phyloP scores from a whole-genome alignment of 2,113 vertebrate species.

The Brachyhypopomus gauderio region DNA sequence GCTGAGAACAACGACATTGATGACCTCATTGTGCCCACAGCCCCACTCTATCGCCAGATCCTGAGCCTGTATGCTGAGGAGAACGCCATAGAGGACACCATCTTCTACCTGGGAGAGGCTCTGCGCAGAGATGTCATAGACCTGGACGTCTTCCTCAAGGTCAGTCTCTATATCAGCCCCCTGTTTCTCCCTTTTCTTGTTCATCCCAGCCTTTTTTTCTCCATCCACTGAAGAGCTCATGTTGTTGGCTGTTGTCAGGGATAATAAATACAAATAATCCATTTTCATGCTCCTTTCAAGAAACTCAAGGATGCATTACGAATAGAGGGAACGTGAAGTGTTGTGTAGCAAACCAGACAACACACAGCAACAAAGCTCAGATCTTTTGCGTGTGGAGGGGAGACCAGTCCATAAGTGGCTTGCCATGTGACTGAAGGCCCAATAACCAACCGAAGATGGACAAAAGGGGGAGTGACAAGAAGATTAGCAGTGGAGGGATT shows the following conservation, averaged over 20 bases:
- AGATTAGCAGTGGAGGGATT: too few species aligned
- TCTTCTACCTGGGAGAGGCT: constrained; percentile 98
- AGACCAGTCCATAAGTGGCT: too few species aligned
- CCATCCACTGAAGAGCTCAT: not conserved
- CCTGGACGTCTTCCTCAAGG: constrained; percentile 97
- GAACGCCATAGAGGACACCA: constrained; percentile 98
- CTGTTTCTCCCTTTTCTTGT: not conserved
- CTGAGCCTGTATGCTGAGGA: constrained; percentile 97
- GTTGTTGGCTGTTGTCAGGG: not conserved
- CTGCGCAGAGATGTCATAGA: constrained; percentile 93
- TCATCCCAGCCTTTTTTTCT: not conserved
- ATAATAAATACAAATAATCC: too few species aligned
- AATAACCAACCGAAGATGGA: too few species aligned
- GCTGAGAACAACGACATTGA: constrained; percentile 97
- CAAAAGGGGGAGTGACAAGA: too few species aligned
- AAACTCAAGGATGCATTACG: too few species aligned
- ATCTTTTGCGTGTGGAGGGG: too few species aligned
- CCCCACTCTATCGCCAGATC: constrained; percentile 98
- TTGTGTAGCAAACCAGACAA: too few species aligned
- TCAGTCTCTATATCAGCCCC: constrained; percentile 53
- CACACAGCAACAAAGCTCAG: too few species aligned
- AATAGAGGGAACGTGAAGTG: too few species aligned
- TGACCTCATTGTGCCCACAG: constrained; percentile 95
- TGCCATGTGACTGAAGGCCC: too few species aligned
- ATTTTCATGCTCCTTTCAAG: too few species aligned